Evolutionary conservation across 2,113 vertebrate genomes (phyloP), one percentile per base, ranked within the genome.

Genomic region (Salvelinus alpinus): DNA sequence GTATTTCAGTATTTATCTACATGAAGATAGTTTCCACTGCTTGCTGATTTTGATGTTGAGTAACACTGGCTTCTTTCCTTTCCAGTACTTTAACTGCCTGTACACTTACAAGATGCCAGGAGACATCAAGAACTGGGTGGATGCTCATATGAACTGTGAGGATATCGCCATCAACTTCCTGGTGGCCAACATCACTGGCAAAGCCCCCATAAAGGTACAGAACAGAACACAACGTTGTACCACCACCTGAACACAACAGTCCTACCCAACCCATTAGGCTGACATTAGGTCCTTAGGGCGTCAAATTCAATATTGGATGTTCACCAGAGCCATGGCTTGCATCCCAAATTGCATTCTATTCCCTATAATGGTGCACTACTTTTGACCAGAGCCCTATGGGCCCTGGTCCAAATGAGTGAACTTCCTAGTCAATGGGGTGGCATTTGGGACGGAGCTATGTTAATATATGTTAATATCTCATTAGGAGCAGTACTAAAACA

Each of bases 131-230:
- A 99, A 96, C 66, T 99, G 98, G 98, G 97, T 99, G 81, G 98
- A 99, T 25, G 95, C 96, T 7, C 97, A 98, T 70, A 99, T 99
- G 97, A 99, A 99, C 88, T 99, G 97, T 83, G 97, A 99, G 89
- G 97, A 99, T 81, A 99, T 99, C 62, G 98, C 97, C 74, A 99
- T 99, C 97, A 99, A 99, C 87, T 99, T 99, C 86, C 93, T 99
- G 20, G 98, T 99, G 78, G 97, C 97, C 2, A 99, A 99, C 78
- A 95, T 99, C 87, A 99, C 97, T 0, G 97, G 97, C 73, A 99
- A 99, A 89, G 97, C 97, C 0, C 97, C 98, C 73, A 99, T 99
- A 90, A 99, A 99, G 97, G 97, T 99, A 89, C 64, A 14, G 97
- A 98, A 89, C 64, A 13, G 73, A 72, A 0, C 24, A 16, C 24